Conservation (phyloP, 30 jellyfish, hydroid and myxozoan genomes). For the Pelagia noctiluca region DNA sequence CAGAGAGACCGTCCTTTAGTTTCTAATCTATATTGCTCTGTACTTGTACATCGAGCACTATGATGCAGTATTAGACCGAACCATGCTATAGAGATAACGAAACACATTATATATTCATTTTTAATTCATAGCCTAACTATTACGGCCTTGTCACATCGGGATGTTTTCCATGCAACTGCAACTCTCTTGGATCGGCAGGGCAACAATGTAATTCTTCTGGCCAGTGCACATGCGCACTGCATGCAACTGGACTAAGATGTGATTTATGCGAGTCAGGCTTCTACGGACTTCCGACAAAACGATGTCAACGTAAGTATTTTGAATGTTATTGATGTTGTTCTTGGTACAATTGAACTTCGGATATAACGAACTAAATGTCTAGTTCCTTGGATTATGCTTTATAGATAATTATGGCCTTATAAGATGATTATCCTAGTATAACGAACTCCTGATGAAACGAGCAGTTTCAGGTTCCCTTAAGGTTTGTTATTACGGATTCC, state of each 20-base stretch:
- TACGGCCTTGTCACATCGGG: constrained; percentile 85
- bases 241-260: constrained; percentile 83
- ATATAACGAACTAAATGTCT: neutral
- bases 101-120: neutral
- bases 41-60: no score
- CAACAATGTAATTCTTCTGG: constrained; percentile 79
- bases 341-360: neutral
- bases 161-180: constrained; percentile 89
- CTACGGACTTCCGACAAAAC: constrained; percentile 81
- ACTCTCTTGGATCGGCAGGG: constrained; percentile 72
- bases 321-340: neutral
- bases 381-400: no score
- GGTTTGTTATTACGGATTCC: no score
- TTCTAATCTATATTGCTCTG: no score
- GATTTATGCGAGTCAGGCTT: constrained; percentile 69
- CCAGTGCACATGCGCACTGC: constrained; percentile 61
- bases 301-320: constrained; percentile 77
- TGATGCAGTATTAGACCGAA: neutral
- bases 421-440: no score
- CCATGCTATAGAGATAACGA: neutral
- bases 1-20: no score
- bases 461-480: no score
- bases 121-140: constrained; percentile 70
- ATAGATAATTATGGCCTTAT: no score
- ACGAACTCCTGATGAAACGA: no score